Evolutionary conservation across 2,113 vertebrate species (phyloP).

Genomic region (Oncorhynchus mykiss): DNA sequence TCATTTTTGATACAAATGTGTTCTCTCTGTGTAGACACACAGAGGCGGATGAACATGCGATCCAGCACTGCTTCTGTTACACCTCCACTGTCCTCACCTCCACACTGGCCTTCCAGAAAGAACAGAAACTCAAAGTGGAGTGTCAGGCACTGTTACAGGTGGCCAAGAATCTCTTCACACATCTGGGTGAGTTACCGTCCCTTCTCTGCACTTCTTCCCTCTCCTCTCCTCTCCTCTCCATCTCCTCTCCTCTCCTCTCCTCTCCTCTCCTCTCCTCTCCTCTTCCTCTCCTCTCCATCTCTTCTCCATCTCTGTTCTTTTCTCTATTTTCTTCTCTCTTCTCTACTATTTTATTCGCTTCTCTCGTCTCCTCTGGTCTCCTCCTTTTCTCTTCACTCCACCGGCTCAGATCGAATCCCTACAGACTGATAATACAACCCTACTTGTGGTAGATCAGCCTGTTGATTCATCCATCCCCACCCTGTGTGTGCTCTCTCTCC

Average conservation of each 20-base stretch:
- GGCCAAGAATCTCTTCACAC: constrained; percentile 97
- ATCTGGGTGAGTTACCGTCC: constrained; percentile 82
- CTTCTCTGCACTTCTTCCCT: not conserved
- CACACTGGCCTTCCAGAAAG: constrained; percentile 96
- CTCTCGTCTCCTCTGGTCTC: no score
- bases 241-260: constrained; percentile 19
- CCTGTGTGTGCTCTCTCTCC: no score
- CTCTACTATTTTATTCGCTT: no score
- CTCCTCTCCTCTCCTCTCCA: not conserved
- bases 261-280: not conserved
- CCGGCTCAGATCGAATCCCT: no score
- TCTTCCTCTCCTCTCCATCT: not conserved
- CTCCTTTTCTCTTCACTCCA: no score
- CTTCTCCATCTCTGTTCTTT: not conserved
- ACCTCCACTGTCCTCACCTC: constrained; percentile 93
- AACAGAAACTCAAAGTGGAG: constrained; percentile 95
- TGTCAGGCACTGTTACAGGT: constrained; percentile 97
- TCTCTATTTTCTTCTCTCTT: no score
- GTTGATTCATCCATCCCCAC: no score
- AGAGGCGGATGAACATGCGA: constrained; percentile 79
- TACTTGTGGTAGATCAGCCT: no score
- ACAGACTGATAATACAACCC: no score
- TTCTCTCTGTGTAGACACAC: constrained; percentile 76
- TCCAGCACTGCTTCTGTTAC: constrained; percentile 96
- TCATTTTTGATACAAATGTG: not conserved